Base-by-base conservation (phyloP, 2,888 invertebrate genomes). In the Agonopterix arenella region DNA sequence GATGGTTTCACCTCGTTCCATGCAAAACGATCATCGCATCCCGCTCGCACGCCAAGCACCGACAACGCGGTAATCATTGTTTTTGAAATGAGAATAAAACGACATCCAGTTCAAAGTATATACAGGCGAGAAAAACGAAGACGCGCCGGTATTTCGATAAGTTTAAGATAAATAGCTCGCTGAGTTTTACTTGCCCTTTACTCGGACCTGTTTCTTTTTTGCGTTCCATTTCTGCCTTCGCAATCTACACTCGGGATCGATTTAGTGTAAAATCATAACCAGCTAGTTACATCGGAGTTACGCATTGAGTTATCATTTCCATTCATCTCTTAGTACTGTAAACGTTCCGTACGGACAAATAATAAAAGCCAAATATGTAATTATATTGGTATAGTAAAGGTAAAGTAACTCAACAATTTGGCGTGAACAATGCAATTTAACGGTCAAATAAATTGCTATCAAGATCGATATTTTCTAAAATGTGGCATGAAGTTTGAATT, bases 81-180 rank as follows among this genome's bases (percentile, higher is more conserved):
- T 81, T 79, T 80, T 73, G 71, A 79, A 85, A 84, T 66, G 68
- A 82, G 76, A 81, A 74, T 66, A 84, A 83, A 80, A 82, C 73
- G 70, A 73, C 70, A 70, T 62, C 70, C 72, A 68, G 64, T 74
- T 70, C 73, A 79, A 79, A 83, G 79, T 82, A 77, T 80, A 80
- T 76, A 74, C 68, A 68, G 71, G 10, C 68, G 69, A 73, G 74
- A 82, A 82, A 81, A 84, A 82, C 72, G 76, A 83, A 75, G 60
- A 74, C 66, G 68, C 68, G 70, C 72, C 64, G 72, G 79, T 80
- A 80, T 83, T 79, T 76, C 76, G 84, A 86, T 85, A 85, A 81
- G 70, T 81, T 82, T 75, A 84, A 83, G 84, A 85, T 86, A 85
- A 86, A 86, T 85, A 85, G 79, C 80, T 72, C 73, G 76, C 72